Percentiles rank a stretch among this genome's conserved stretches.
Conservation (phyloP, 2,113 vertebrate species). For the Crocuta crocuta region DNA sequence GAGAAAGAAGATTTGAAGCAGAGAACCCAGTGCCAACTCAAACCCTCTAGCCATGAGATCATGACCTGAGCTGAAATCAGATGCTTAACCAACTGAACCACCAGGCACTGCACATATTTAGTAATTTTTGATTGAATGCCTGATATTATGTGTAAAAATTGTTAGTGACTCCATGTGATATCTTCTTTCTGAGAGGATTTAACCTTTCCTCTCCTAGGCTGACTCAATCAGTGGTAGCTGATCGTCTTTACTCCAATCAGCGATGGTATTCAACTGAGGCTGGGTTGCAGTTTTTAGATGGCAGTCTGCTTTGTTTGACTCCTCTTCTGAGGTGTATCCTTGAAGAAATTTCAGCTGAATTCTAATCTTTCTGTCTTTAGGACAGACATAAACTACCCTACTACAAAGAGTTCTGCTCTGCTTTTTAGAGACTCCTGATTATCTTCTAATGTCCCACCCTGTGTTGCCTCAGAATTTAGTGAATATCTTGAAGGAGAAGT, state of each 20-base stretch:
- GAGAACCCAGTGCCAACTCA: too few relatives aligned
- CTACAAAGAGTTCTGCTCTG: not conserved
- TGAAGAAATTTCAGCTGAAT: not conserved
- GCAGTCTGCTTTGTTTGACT: not conserved
- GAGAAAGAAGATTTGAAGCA: too few relatives aligned
- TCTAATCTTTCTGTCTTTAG: not conserved
- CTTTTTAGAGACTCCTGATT: not conserved
- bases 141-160: not conserved
- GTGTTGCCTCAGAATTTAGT: not conserved
- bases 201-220: not conserved
- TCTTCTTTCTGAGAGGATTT: not conserved
- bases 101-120: too few relatives aligned
- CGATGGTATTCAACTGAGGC: not conserved
- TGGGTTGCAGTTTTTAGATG: not conserved
- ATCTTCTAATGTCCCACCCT: not conserved
- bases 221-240: not conserved
- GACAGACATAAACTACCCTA: not conserved
- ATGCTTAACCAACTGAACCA: too few relatives aligned
- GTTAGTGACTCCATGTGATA: not conserved
- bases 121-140: not conserved
- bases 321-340: not conserved
- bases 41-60: too few relatives aligned
- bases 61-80: too few relatives aligned
- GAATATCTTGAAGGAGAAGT: not conserved
- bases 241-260: not conserved